Evolutionary conservation across 2,113 vertebrate genomes (phyloP), one percentile per base, ranked within the genome.

Genomic region (Hippocampus mohnikei): DNA sequence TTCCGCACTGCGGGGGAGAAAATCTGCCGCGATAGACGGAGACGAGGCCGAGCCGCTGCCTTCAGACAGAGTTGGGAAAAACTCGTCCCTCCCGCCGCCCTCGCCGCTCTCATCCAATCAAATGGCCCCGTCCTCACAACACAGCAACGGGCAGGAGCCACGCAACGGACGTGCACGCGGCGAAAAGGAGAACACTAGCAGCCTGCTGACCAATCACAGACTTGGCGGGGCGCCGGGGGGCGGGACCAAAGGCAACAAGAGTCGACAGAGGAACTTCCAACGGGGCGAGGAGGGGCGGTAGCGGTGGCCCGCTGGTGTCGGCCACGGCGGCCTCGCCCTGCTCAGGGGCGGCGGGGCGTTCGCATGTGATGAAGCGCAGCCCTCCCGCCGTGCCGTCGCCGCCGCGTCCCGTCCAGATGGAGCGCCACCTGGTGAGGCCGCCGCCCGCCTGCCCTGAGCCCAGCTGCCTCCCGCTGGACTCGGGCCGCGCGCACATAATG

Each of bases 361-460:
- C 91, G 15, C 92, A 92, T 68, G 82, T 95, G 83, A 89, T 95
- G 85, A 94, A 94, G 84, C 92, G 95, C 85, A 88, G 90, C 68
- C 87, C 92, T 59, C 93, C 78, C 1, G 89, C 95, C 10, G 93
- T 94, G 71, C 94, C 94, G n/a, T 94, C 94, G 52, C 76, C 93
- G 0, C 94, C 95, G 2, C 86, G 91, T 10, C 94, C 94, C 11
- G 81, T 94, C 6, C 95, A 95, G 86, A 93, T 96, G 93, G 95
- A 95, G 87, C 76, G 95, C 12, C 95, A 96, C 55, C 91, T 95
- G 79, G 94, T 96, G 56, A 92, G 94, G 0, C 95, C 95, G 0
- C 95, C 95, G 0, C 95, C 95, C 0, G 81, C 94, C 87, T 95
- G 94, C 88, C 95, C 95, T 0, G 95, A 96, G 81, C 95, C 95